phyloP scores from a whole-genome alignment of 2,797 vertebrate genomes.

The Falco concolor region DNA sequence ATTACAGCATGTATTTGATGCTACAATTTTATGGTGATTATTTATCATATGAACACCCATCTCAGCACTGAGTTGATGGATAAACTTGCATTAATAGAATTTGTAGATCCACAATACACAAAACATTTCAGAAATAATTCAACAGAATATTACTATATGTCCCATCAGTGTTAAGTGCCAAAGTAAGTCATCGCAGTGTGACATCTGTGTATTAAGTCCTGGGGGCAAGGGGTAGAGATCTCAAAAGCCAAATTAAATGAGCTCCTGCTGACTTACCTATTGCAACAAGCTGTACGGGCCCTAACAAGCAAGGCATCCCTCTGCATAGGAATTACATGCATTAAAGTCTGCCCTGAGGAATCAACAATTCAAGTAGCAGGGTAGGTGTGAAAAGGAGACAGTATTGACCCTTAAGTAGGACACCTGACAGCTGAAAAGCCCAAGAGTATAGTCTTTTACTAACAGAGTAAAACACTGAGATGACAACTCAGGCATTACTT shows the following conservation, averaged over 20 bases:
- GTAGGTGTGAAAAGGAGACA: background rate
- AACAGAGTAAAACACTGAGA: background rate
- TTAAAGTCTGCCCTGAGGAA: slow-evolving; percentile 1
- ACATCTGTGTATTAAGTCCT: background rate
- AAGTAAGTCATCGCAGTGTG: background rate
- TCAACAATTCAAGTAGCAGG: slow-evolving; percentile 10
- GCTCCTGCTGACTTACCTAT: background rate
- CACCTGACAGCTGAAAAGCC: background rate
- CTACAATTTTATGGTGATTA: background rate
- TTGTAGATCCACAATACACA: background rate
- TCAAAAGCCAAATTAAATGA: background rate
- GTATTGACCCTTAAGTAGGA: background rate
- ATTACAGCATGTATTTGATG: background rate
- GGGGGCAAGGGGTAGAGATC: background rate
- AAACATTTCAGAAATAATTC: background rate
- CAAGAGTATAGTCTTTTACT: background rate
- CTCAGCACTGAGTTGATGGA: background rate
- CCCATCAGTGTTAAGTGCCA: background rate
- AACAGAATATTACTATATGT: background rate
- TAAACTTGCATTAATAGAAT: background rate
- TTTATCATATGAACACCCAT: background rate
- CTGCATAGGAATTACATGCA: background rate
- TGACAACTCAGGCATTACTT: background rate
- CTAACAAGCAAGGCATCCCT: background rate
- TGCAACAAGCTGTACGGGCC: background rate